Base-by-base conservation (phyloP, 2,113 vertebrate species). In the Junco hyemalis region DNA sequence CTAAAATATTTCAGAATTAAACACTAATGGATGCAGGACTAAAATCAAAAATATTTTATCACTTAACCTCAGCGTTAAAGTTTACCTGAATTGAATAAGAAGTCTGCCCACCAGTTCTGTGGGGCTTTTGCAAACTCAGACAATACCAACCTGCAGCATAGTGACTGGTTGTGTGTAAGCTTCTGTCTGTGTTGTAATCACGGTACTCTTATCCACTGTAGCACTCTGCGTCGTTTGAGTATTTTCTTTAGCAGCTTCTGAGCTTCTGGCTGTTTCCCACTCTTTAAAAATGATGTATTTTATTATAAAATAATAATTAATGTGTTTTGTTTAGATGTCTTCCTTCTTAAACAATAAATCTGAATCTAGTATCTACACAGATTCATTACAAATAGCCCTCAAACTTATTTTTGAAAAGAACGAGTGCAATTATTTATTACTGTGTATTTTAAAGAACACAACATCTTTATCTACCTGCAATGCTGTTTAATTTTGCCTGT, bases 131-230 rank as follows among this genome's bases (percentile, higher is more conserved):
- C 26, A 83, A 69, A 69, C 22, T 64, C 48, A 63, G 64, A 77
- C 7, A 90, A 89, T 79, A 93, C 97, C 94, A 97, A 99, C 99
- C 99, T 99, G 99, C 96, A 99, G 98, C 99, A 99, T 99, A 93
- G 99, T 97, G 70, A 99, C 99, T 73, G 99, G 98, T 47, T 99
- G 99, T 12, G 96, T 99, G 96, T 98, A 99, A 51, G 98, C 97
- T 94, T 99, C 99, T 7, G 98, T 96, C 91, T 99, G 99, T 5
- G 98, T 97, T 50, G 98, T 99, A 33, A 98, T 98, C 74, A 96
- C 96, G 2, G 98, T 96, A 53, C 97, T 97, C 80, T 98, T 98
- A 79, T 99, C 99, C 36, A 94, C 74, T 35, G 97, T 95, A 86
- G 97, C 78, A 79, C 96, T 98, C 93, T 98, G 98, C 2, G 97